phyloP scores from a whole-genome alignment of 2,888 invertebrate genomes.

The Dynastes hyllus region DNA sequence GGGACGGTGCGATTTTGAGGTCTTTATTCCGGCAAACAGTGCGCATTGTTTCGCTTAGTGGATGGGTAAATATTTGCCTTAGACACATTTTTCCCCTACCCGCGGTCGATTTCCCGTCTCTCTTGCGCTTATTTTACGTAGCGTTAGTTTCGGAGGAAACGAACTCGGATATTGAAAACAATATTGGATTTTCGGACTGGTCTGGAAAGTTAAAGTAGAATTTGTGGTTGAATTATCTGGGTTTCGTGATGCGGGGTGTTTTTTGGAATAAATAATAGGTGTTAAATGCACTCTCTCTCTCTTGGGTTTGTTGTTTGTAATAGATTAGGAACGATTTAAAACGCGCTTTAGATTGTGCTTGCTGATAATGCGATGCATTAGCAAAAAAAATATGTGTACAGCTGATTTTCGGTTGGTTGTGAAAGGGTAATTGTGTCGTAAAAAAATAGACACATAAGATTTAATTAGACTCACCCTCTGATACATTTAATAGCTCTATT shows the following conservation, averaged over 20 bases:
- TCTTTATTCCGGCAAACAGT: slow-evolving; percentile 48
- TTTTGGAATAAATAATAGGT: slow-evolving; percentile 2
- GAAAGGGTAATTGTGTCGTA: no score
- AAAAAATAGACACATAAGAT: no score
- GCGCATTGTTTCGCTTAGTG: slow-evolving; percentile 48
- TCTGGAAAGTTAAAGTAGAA: not conserved
- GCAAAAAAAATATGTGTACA: not conserved
- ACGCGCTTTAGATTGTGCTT: not conserved
- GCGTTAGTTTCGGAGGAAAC: not conserved
- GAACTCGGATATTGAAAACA: not conserved
- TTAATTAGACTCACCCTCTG: no score
- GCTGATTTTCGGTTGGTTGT: no score
- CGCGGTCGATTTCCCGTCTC: not conserved
- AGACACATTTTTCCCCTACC: slow-evolving; percentile 19
- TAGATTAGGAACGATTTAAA: slow-evolving; percentile 6
- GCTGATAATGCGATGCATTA: not conserved
- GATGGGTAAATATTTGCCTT: slow-evolving; percentile 48
- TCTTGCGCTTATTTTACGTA: not conserved
- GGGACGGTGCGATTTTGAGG: slow-evolving; percentile 48
- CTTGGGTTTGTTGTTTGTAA: slow-evolving; percentile 3
- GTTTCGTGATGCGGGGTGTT: not conserved
- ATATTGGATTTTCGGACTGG: not conserved
- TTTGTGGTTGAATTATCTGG: slow-evolving; percentile 2
- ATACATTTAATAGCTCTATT: no score
- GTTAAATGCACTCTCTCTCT: not conserved